Conservation (phyloP, 2,797 vertebrate species). For the Enoplosus armatus region DNA sequence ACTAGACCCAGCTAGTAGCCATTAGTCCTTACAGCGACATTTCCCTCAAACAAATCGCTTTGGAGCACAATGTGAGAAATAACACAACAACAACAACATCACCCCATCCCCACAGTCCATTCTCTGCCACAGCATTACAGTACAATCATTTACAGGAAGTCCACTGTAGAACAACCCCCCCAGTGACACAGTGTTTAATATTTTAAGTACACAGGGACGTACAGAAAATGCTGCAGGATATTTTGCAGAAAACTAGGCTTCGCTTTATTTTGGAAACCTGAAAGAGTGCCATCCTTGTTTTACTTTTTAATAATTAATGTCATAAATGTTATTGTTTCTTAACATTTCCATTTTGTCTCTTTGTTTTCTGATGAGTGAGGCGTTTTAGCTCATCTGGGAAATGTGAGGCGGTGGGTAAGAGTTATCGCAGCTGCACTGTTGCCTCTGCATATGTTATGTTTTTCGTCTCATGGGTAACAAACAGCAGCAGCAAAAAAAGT, state of each 20-base stretch:
- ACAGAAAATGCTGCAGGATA: background rate
- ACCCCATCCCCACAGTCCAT: constrained; percentile 1
- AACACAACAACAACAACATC: constrained; percentile 35
- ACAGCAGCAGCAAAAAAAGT: background rate
- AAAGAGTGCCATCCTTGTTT: background rate
- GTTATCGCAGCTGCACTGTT: constrained; percentile 3
- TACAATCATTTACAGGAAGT: constrained; percentile 11
- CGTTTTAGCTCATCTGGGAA: constrained; percentile 10
- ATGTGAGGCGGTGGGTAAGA: background rate
- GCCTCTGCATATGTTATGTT: background rate
- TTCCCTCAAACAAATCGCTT: constrained; percentile 32
- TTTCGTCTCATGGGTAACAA: constrained; percentile 7
- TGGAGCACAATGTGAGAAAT: constrained; percentile 35
- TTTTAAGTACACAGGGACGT: background rate
- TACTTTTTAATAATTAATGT: constrained; percentile 17
- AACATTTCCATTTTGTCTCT: background rate
- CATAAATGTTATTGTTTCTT: constrained; percentile 16
- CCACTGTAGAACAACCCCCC: background rate
- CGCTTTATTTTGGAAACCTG: constrained; percentile 12
- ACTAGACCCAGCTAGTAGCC: constrained; percentile 15
- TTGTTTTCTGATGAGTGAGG: background rate
- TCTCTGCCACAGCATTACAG: background rate
- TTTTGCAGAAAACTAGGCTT: background rate
- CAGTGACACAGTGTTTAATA: constrained; percentile 17
- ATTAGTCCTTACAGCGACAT: constrained; percentile 38